phyloP scores from a whole-genome alignment of 2,888 invertebrate genomes.

The Dimorphilus gyrociliatus region DNA sequence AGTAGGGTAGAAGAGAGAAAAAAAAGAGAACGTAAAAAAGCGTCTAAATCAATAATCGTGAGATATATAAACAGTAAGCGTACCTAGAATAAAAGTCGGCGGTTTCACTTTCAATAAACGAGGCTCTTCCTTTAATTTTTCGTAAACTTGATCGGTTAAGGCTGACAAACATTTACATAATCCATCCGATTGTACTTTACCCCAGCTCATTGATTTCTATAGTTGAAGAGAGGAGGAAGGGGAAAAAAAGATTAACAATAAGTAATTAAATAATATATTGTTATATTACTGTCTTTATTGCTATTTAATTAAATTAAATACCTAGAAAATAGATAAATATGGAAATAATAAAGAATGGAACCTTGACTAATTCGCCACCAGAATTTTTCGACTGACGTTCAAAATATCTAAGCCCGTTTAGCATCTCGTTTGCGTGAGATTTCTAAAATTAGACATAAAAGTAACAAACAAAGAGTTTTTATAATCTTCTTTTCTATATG shows the following conservation, averaged over 20 bases:
- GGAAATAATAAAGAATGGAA: conserved; percentile 4
- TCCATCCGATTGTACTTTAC: conserved; percentile 35
- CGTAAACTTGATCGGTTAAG: conserved; percentile 46
- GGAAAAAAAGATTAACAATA: neutral
- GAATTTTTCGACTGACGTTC: conserved; percentile 33
- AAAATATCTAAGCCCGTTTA: conserved; percentile 43
- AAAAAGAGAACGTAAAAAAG: too few species aligned
- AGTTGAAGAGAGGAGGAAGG: too few species aligned
- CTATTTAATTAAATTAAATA: neutral
- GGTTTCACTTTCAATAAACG: conserved; percentile 43
- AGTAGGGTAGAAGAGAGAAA: too few species aligned
- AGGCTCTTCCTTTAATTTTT: conserved; percentile 42
- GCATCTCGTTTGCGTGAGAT: conserved; percentile 45
- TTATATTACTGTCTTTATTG: neutral
- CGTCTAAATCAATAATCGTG: too few species aligned
- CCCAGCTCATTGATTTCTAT: conserved; percentile 35
- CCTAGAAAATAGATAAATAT: neutral
- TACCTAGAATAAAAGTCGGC: conserved; percentile 46
- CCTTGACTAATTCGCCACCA: conserved; percentile 19
- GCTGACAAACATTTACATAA: conserved; percentile 43
- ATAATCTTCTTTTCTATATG: neutral
- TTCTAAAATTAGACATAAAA: conserved; percentile 18
- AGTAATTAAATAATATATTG: neutral
- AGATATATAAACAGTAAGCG: too few species aligned
- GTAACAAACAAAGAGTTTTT: neutral